A percentile compares a stretch with the other conserved stretches of the same genome.
Conservation (phyloP, 2,888 invertebrate species). For the Frankliniella intonsa region DNA sequence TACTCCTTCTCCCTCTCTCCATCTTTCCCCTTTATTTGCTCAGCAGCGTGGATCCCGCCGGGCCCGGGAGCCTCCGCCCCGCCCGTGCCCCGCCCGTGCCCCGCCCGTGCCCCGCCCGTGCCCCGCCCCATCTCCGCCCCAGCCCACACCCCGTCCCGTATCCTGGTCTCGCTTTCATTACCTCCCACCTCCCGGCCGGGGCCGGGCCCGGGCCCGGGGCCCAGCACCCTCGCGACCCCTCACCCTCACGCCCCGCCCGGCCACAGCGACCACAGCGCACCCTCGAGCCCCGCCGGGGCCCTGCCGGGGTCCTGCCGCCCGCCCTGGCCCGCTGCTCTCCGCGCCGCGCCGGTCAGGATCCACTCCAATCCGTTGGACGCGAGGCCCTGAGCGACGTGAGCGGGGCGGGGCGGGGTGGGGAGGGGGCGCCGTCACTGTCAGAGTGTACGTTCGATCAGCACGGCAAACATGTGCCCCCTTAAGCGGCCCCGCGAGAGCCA, state of each 20-base stretch:
- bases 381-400: neutral
- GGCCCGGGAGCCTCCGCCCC: neutral
- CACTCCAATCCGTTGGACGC: neutral
- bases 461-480: neutral
- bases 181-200: too few relatives aligned
- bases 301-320: too few relatives aligned
- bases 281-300: neutral
- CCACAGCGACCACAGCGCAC: neutral
- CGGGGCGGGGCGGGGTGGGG: neutral
- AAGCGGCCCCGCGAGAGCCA: too few relatives aligned
- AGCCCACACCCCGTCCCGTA: too few relatives aligned
- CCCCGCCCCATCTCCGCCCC: too few relatives aligned
- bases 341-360: neutral
- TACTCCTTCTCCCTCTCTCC: neutral
- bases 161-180: neutral
- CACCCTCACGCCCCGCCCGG: neutral
- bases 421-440: neutral
- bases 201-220: too few relatives aligned
- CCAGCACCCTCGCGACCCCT: neutral
- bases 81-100: too few relatives aligned
- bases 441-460: constrained; percentile 10
- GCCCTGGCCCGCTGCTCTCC: too few relatives aligned
- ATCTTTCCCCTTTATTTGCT: constrained; percentile 6
- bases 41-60: neutral
- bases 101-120: too few relatives aligned